A percentile compares a stretch with the other conserved stretches of the same genome.
Evolutionary conservation across 2,888 invertebrate species (phyloP).

Genomic region (Ypsolopha scabrella): DNA sequence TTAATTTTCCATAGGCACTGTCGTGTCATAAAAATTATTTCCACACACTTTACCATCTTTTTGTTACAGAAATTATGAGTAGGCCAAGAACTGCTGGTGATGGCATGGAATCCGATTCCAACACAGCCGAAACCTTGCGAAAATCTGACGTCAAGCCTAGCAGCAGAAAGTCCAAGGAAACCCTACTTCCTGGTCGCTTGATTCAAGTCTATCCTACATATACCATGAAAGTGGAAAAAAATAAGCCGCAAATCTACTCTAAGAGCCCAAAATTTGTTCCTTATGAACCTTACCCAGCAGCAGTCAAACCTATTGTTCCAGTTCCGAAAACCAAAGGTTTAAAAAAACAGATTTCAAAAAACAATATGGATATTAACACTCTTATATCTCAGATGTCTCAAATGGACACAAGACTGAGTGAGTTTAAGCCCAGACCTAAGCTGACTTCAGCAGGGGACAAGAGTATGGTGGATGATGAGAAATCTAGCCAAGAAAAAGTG

Average conservation of each 20-base stretch:
- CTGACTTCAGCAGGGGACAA: conserved; percentile 44
- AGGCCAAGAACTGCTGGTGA: conserved; percentile 78
- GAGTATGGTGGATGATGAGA: conserved; percentile 22
- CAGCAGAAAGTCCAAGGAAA: conserved; percentile 22
- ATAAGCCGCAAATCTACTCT: conserved; percentile 59
- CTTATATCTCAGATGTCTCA: conserved; percentile 79
- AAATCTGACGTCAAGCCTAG: conserved; percentile 17
- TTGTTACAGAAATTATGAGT: conserved; percentile 42
- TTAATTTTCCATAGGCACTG: conserved; percentile 3
- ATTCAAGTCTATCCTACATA: conserved; percentile 70
- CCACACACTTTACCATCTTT: conserved; percentile 4
- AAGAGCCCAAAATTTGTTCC: conserved; percentile 88
- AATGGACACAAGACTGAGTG: conserved; percentile 73
- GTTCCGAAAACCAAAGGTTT: conserved; percentile 43
- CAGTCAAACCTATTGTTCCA: conserved; percentile 82
- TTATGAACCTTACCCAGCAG: conserved; percentile 89
- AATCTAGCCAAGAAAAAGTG: conserved; percentile 46
- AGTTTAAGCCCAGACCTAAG: conserved; percentile 64
- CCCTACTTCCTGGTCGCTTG: conserved; percentile 32
- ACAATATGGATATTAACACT: conserved; percentile 75
- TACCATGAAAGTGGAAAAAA: conserved; percentile 68
- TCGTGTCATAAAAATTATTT: conserved; percentile 8
- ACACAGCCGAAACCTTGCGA: conserved; percentile 24
- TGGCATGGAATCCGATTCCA: conserved; percentile 78
- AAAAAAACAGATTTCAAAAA: conserved; percentile 45